Evolutionary conservation across 2,888 invertebrate genomes (phyloP).

Genomic region (Orthosia gothica): DNA sequence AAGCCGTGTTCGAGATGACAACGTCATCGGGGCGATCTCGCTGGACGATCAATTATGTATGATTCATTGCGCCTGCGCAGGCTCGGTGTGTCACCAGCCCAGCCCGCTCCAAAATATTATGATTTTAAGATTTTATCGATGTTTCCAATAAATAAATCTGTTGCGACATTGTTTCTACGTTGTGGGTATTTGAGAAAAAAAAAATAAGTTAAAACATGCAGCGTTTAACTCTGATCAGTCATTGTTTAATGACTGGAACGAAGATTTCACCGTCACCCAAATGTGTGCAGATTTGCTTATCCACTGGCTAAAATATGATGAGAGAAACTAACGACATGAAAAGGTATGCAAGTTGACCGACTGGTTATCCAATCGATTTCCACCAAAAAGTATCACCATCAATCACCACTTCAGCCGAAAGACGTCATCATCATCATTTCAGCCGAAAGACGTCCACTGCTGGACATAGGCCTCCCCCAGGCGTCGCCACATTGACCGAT

Average conservation of each 20-base stretch:
- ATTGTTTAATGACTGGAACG: slow-evolving; percentile 43
- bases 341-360: not conserved
- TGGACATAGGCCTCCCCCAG: too few relatives aligned
- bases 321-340: not conserved
- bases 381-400: not conserved
- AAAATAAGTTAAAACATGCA: slow-evolving; percentile 2
- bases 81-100: slow-evolving; percentile 73
- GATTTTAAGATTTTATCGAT: slow-evolving; percentile 87
- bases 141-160: slow-evolving; percentile 69
- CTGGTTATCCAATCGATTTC: not conserved
- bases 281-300: slow-evolving; percentile 3
- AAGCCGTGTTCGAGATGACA: slow-evolving; percentile 83
- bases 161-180: slow-evolving; percentile 63
- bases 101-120: slow-evolving; percentile 85
- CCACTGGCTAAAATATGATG: not conserved
- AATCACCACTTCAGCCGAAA: not conserved
- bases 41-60: slow-evolving; percentile 87
- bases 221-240: slow-evolving; percentile 55
- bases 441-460: not conserved
- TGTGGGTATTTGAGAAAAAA: slow-evolving; percentile 61
- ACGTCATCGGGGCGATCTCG: slow-evolving; percentile 73
- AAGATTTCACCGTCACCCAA: not conserved
- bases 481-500: too few relatives aligned
- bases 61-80: slow-evolving; percentile 85
- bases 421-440: too few relatives aligned